These are phyloP conservation scores for Acronicta psi DNA, from an alignment of 2,888 invertebrate genomes.

Conservation along the genomic window DNA sequence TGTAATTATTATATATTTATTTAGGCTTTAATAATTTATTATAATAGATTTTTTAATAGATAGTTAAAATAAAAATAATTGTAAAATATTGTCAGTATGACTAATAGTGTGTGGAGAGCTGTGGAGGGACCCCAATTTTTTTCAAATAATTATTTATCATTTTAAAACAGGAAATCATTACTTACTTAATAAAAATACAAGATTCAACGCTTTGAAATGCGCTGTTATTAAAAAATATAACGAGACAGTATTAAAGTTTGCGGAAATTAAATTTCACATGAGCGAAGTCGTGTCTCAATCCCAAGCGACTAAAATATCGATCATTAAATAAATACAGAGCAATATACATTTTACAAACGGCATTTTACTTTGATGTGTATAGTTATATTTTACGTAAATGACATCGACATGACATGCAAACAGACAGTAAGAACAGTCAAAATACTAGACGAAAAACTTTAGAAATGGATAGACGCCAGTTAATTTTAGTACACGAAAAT, in stretches of 20 bases:
- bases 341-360: conserved; percentile 34
- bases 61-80: too few species aligned
- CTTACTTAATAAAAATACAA: conserved; percentile 35
- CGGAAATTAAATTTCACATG: conserved; percentile 44
- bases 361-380: conserved; percentile 41
- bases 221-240: conserved; percentile 33
- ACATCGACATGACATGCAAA: conserved; percentile 33
- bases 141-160: conserved; percentile 1
- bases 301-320: conserved; percentile 35
- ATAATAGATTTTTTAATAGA: too few species aligned
- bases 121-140: not conserved
- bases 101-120: too few species aligned
- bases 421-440: conserved; percentile 20
- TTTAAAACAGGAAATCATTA: conserved; percentile 39
- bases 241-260: conserved; percentile 33
- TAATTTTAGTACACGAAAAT: conserved; percentile 21
- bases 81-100: too few species aligned
- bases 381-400: conserved; percentile 42
- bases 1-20: conserved; percentile 15
- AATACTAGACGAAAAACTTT: conserved; percentile 24
- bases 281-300: conserved; percentile 33
- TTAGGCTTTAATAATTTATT: too few species aligned
- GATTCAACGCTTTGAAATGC: conserved; percentile 38
- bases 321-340: conserved; percentile 45
- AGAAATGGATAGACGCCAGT: conserved; percentile 20